Evolutionary conservation across 2,888 invertebrate genomes (phyloP).

Genomic region (Schizaphis graminum): DNA sequence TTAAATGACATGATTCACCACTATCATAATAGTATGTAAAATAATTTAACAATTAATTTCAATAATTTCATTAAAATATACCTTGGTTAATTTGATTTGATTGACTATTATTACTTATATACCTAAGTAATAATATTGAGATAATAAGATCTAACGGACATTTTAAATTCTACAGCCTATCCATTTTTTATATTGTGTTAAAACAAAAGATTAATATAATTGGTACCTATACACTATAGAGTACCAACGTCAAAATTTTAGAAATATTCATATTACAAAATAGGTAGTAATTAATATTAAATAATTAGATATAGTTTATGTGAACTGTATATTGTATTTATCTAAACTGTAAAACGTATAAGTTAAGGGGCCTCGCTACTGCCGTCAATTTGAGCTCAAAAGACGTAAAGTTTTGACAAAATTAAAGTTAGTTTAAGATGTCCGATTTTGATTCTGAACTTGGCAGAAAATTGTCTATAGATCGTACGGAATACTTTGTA

Average conservation of each 20-base stretch:
- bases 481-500: too few relatives aligned
- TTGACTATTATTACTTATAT: neutral
- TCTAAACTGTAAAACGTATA: neutral
- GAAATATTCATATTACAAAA: neutral
- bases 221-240: too few relatives aligned
- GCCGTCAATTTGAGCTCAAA: too few relatives aligned
- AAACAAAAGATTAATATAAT: neutral
- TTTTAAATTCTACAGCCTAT: too few relatives aligned
- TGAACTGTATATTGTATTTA: neutral
- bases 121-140: neutral
- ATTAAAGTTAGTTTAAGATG: too few relatives aligned
- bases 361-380: too few relatives aligned
- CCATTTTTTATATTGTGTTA: too few relatives aligned
- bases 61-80: neutral
- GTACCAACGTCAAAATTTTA: neutral
- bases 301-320: neutral
- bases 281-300: neutral
- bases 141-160: too few relatives aligned
- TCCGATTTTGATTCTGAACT: too few relatives aligned
- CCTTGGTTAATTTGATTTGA: neutral
- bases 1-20: neutral
- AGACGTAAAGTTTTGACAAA: too few relatives aligned
- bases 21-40: neutral
- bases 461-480: too few relatives aligned
- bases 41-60: neutral